Evolutionary conservation across 2,888 invertebrate species (phyloP).

Genomic region (Gonocerus acuteangulatus): DNA sequence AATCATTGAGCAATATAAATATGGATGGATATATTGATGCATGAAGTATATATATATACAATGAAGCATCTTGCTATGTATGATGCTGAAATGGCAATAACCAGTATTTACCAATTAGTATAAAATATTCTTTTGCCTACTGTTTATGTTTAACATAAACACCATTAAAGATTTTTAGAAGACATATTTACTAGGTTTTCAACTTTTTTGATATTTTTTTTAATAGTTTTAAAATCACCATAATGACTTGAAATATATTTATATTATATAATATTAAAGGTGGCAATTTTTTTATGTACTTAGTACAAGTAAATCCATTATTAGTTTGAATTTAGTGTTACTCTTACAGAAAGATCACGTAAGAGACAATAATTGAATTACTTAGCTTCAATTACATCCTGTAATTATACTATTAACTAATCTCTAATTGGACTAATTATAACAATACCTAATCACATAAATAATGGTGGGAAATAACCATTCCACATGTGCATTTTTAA

Average conservation of each 20-base stretch:
- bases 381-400: too few species aligned
- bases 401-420: not conserved
- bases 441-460: not conserved
- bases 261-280: too few species aligned
- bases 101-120: not conserved
- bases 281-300: too few species aligned
- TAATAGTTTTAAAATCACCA: too few species aligned
- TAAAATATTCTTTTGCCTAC: not conserved
- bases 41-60: conserved; percentile 9
- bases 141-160: not conserved
- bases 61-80: conserved; percentile 2
- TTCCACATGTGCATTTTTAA: not conserved
- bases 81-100: too few species aligned
- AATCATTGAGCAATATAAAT: conserved; percentile 28
- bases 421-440: not conserved
- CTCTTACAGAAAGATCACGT: too few species aligned
- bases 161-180: not conserved
- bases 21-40: conserved; percentile 29
- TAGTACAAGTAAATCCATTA: too few species aligned
- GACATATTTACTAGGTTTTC: not conserved
- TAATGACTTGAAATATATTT: too few species aligned
- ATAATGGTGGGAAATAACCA: not conserved
- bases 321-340: too few species aligned
- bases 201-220: too few species aligned
- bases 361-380: too few species aligned